A percentile compares a stretch with the other conserved stretches of the same genome.
These are phyloP conservation scores for Crossocerus cetratus DNA, from an alignment of 2,888 invertebrate species.

Conservation along the genomic window DNA sequence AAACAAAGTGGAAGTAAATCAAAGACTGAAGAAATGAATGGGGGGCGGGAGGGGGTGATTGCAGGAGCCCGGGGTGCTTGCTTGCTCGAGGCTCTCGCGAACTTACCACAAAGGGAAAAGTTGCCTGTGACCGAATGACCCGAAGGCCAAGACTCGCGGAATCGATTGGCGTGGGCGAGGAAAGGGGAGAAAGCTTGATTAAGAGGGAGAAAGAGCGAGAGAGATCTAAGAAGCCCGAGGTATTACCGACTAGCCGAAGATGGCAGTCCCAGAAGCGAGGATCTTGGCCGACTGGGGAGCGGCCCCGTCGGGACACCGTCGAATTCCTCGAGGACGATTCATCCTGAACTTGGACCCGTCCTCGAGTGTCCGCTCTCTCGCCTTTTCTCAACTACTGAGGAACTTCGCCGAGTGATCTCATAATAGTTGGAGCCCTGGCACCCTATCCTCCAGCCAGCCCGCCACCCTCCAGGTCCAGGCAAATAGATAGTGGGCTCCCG, in stretches of 20 bases:
- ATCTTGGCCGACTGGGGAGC: background rate
- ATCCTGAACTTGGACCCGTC: slow-evolving; percentile 35
- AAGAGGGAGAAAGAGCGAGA: background rate
- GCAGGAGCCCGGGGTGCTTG: background rate
- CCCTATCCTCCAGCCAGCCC: background rate
- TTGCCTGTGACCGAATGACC: slow-evolving; percentile 19
- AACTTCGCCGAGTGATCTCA: slow-evolving; percentile 27
- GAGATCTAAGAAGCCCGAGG: background rate
- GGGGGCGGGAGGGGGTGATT: background rate
- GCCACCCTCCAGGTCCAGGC: background rate
- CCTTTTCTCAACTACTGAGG: background rate
- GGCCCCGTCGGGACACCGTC: background rate
- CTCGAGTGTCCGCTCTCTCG: slow-evolving; percentile 10
- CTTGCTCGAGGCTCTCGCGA: background rate
- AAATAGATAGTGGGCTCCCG: no score
- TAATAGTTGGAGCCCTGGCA: slow-evolving; percentile 29
- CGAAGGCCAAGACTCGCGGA: background rate
- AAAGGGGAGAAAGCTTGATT: background rate
- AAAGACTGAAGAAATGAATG: background rate
- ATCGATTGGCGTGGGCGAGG: slow-evolving; percentile 10
- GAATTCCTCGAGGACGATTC: slow-evolving; percentile 49
- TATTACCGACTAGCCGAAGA: slow-evolving; percentile 3
- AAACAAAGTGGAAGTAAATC: slow-evolving; percentile 7
- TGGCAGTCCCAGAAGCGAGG: background rate
- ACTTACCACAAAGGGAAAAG: background rate